Conservation (phyloP, 2,888 invertebrate species). For the Campoplex capitator region DNA sequence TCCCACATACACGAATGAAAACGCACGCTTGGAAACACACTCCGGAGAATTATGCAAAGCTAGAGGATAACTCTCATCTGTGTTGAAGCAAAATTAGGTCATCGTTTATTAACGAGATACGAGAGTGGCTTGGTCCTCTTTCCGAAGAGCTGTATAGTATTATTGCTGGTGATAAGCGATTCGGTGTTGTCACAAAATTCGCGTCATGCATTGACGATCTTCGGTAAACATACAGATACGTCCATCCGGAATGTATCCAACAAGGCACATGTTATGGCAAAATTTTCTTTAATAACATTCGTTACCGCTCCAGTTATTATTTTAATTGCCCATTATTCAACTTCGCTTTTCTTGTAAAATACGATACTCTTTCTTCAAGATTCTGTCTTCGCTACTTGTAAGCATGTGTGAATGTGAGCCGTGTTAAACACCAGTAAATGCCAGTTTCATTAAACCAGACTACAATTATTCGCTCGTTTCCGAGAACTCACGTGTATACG, state of each 20-base stretch:
- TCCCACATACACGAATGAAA: background rate
- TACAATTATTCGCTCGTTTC: slow-evolving; percentile 38
- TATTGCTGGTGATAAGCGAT: slow-evolving; percentile 37
- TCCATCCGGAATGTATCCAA: background rate
- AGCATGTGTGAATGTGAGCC: background rate
- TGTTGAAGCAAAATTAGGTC: slow-evolving; percentile 46
- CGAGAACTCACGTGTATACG: slow-evolving; percentile 13
- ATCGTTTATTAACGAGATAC: slow-evolving; percentile 57
- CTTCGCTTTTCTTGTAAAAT: background rate
- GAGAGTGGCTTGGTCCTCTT: slow-evolving; percentile 1
- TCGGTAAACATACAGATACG: background rate
- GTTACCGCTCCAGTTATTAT: background rate
- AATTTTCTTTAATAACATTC: background rate
- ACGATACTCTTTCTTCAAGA: background rate
- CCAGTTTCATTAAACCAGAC: slow-evolving; percentile 11
- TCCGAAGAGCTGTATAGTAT: slow-evolving; percentile 4
- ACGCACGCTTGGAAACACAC: slow-evolving; percentile 25
- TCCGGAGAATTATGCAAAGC: slow-evolving; percentile 52
- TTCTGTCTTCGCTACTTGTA: background rate
- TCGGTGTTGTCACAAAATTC: slow-evolving; percentile 32
- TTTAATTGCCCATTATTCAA: background rate
- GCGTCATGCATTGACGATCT: slow-evolving; percentile 28
- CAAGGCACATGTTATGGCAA: background rate
- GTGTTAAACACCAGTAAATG: slow-evolving; percentile 10
- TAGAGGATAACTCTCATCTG: slow-evolving; percentile 23